Percentiles rank a stretch among this genome's conserved stretches.
Conservation (phyloP, 2,888 invertebrate genomes). For the Campaea margaritaria region DNA sequence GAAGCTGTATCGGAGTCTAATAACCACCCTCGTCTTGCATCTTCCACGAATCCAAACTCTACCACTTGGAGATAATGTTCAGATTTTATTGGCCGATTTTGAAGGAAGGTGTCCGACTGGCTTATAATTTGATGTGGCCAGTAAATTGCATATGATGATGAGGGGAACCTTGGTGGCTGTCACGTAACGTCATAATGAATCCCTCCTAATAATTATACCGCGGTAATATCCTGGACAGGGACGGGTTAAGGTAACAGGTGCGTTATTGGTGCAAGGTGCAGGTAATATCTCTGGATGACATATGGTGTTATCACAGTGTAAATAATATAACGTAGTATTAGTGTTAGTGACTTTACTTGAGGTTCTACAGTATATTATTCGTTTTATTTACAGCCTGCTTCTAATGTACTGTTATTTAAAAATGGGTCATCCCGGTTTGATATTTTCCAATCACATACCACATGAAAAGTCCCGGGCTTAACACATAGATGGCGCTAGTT, state of each 20-base stretch:
- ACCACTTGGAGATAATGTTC: slow-evolving; percentile 37
- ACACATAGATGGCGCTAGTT: no score
- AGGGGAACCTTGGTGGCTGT: slow-evolving; percentile 62
- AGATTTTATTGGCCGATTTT: slow-evolving; percentile 24
- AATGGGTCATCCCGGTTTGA: no score
- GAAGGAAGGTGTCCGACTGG: slow-evolving; percentile 45
- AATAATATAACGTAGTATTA: no score
- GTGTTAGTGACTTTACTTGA: neutral
- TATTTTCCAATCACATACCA: no score
- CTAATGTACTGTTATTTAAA: no score
- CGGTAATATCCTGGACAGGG: slow-evolving; percentile 62
- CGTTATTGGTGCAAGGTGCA: slow-evolving; percentile 18
- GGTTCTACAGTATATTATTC: neutral
- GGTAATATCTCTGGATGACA: slow-evolving; percentile 12
- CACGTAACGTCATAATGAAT: slow-evolving; percentile 78
- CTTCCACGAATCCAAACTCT: slow-evolving; percentile 40
- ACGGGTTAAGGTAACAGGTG: slow-evolving; percentile 37
- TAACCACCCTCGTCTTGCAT: slow-evolving; percentile 32
- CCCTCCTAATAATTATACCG: slow-evolving; percentile 73
- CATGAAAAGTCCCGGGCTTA: no score
- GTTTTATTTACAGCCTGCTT: no score
- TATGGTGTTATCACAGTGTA: no score
- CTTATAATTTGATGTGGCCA: slow-evolving; percentile 62
- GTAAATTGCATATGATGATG: slow-evolving; percentile 66
- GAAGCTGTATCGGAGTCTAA: slow-evolving; percentile 47